Conservation (phyloP, 1,140 invertebrate species). For the Ptiloglossa arizonensis region DNA sequence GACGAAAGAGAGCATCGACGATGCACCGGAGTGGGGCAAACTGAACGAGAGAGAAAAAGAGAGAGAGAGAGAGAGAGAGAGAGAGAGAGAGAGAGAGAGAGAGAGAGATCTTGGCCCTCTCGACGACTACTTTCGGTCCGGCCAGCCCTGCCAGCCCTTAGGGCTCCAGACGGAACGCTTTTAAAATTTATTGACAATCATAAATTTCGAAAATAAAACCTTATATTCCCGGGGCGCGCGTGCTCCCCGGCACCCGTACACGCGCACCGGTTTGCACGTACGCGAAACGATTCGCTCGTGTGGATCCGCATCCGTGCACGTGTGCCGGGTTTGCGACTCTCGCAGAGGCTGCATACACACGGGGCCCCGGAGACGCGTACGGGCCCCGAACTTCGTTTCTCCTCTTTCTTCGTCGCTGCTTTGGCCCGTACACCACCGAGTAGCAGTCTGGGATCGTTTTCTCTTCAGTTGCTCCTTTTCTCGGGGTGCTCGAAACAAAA, state of each 20-base stretch:
- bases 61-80: constrained; percentile 29
- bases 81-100: constrained; percentile 36
- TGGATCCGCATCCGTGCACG: background rate
- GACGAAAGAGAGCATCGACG: constrained; percentile 19
- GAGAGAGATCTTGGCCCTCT: constrained; percentile 63
- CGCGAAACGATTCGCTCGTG: background rate
- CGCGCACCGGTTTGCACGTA: constrained; percentile 24
- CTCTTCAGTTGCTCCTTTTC: constrained; percentile 74
- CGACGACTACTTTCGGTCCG: constrained; percentile 75
- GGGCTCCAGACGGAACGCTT: constrained; percentile 82
- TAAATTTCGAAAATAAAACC: constrained; percentile 84
- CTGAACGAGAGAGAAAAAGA: constrained; percentile 42
- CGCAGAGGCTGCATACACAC: constrained; percentile 61
- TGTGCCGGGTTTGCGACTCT: constrained; percentile 58
- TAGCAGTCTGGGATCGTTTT: constrained; percentile 73
- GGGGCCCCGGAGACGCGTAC: constrained; percentile 51
- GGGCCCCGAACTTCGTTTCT: constrained; percentile 47
- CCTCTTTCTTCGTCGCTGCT: constrained; percentile 52
- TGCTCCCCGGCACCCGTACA: constrained; percentile 20
- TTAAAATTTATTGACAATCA: constrained; percentile 84
- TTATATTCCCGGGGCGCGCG: constrained; percentile 77
- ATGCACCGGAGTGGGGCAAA: constrained; percentile 1
- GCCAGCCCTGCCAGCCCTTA: constrained; percentile 80
- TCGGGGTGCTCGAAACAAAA: constrained; percentile 79
- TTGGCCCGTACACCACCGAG: constrained; percentile 48